Evolutionary conservation across 2,888 invertebrate genomes (phyloP), one percentile per base, ranked within the genome.

Genomic region (Melolontha melolontha): DNA sequence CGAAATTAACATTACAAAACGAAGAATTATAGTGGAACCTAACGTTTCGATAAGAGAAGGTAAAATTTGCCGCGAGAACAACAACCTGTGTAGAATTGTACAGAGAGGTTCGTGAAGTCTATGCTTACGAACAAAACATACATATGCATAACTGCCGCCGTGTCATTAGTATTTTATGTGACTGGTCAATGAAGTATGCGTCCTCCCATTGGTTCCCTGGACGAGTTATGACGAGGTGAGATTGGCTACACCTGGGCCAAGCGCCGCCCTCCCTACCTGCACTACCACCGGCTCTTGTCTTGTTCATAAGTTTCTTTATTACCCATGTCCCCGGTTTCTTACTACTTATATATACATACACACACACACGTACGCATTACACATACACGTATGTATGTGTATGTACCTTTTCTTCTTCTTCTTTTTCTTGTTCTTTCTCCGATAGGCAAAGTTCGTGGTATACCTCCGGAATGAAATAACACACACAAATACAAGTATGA

Each of bases 211-310:
- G 83, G 83, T 76, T 76, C 79, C 75, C 75, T 76, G 79, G 78
- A 79, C 80, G 79, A 82, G 83, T 83, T 83, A 83, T 83, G 83
- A 83, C 79, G 82, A 82, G 80, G 81, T 80, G 81, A 83, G 83
- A 83, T 83, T 83, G 83, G 83, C 79, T 82, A 74, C 79, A 81
- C 81, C 81, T 80, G 79, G 75, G 74, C 73, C 73, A 76, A 76
- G 82, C 78, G 79, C 83, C 83, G 83, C 83, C 83, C 79, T 77
- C 78, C 77, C 75, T 77, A 71, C 66, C 68, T 65, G 67, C 63
- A 57, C 66, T 59, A 64, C 79, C 76, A 76, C 79, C 79, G 80
- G 78, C 76, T 76, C 77, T 75, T 79, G 79, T 79, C 79, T 79
- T 78, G 79, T 79, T 81, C 82, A 81, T 81, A 81, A 82, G 79